A percentile compares a stretch with the other conserved stretches of the same genome.
Evolutionary conservation across 2,797 vertebrate genomes (phyloP).

Genomic region (Molossus molossus): DNA sequence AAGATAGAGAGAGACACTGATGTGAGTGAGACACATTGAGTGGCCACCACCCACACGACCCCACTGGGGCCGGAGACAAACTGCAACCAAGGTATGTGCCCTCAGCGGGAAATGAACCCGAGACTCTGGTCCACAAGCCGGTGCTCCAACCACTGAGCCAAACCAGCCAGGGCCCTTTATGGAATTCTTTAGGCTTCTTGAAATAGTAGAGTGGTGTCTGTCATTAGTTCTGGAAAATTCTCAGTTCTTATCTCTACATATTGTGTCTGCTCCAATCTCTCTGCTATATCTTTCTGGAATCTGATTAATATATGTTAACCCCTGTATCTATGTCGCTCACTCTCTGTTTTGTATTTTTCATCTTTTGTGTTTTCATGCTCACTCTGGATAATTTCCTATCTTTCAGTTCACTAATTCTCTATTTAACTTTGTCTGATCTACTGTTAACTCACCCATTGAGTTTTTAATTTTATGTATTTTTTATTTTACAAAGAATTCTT

Average conservation of each 20-base stretch:
- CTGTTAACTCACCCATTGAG: not conserved
- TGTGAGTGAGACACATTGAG: too few species aligned
- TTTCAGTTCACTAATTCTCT: not conserved
- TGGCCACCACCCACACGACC: too few species aligned
- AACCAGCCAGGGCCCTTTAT: not conserved
- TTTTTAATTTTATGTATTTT: not conserved
- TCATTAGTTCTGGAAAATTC: not conserved
- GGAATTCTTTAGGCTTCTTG: not conserved
- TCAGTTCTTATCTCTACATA: not conserved
- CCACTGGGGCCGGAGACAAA: too few species aligned
- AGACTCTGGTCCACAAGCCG: too few species aligned
- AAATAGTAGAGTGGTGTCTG: not conserved
- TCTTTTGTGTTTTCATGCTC: not conserved
- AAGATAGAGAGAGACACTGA: too few species aligned
- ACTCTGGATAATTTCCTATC: not conserved
- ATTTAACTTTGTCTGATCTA: not conserved
- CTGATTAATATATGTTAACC: not conserved
- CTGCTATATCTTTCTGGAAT: not conserved
- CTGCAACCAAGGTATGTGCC: too few species aligned
- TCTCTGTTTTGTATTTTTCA: not conserved
- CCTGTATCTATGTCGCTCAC: not conserved
- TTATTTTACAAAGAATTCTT: not conserved
- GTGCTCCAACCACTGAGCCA: too few species aligned
- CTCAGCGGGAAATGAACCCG: too few species aligned
- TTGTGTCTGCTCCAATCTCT: not conserved